Base-by-base conservation (phyloP, 1,140 invertebrate genomes). In the Apis laboriosa region DNA sequence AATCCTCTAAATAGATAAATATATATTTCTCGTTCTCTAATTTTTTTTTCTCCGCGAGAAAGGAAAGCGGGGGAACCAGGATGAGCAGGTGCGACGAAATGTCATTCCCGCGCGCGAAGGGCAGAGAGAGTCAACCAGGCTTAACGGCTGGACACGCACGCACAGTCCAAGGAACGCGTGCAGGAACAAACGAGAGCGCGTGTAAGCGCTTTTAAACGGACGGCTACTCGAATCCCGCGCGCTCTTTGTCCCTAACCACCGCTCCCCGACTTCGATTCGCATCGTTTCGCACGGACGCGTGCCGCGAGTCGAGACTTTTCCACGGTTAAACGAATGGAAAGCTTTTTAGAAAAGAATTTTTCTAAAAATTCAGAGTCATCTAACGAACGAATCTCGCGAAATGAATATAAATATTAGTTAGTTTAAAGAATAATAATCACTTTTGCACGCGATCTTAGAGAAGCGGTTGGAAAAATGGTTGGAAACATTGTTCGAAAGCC, bases 61-160 rank as follows among this genome's bases (percentile, higher is more conserved):
- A 71, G 51, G 66, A 72, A 82, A 71, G 74, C 80, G 73, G 73
- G 80, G 83, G 87, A 89, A 86, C 80, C 89, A 78, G 80, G 34
- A 43, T 7, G 34, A 43, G 85, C 90, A 91, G 88, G 88, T 91
- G 90, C 89, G 85, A 90, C 86, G 81, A 91, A 91, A 89, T 91
- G 90, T 89, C 90, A 91, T 89, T 91, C 82, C 83, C 72, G 84
- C 75, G 71, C 83, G 76, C 72, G 74, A 79, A 77, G 80, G 60
- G 86, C 34, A 66, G 49, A 51, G 49, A 73, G 83, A 87, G 86
- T 80, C 77, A 73, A 86, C 84, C 76, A 76, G 80, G 55, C 86
- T 81, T 70, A 88, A 90, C 89, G 86, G 76, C 55, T 63, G 56
- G 60, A 74, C 89, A 81, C 67, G 82, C 88, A 85, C 78, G 74